A percentile compares a stretch with the other conserved stretches of the same genome.
Conservation (phyloP, 2,797 vertebrate genomes). For the Pangasius mekongensis region DNA sequence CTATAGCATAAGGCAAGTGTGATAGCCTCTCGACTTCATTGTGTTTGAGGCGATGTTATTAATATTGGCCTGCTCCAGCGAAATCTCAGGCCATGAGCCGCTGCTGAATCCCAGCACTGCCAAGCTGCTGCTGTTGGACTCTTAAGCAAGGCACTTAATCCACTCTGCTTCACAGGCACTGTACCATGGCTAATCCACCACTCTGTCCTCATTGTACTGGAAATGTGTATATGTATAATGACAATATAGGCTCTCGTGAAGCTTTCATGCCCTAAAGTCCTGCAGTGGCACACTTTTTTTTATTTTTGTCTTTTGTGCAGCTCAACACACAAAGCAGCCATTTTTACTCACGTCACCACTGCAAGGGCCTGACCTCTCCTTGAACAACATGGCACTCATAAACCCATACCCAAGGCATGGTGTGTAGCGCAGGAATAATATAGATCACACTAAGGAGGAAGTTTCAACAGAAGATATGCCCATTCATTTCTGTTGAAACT, state of each 20-base stretch:
- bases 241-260: background rate
- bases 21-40: background rate
- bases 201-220: background rate
- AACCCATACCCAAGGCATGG: background rate
- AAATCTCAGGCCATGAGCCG: background rate
- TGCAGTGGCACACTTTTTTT: background rate
- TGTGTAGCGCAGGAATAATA: background rate
- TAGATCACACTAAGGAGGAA: background rate
- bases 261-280: background rate
- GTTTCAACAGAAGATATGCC: background rate
- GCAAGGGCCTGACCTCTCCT: background rate
- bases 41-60: background rate
- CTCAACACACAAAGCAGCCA: background rate
- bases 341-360: background rate
- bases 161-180: background rate
- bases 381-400: background rate
- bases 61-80: background rate
- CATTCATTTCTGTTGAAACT: background rate
- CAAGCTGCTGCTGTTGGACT: background rate
- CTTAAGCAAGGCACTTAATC: background rate
- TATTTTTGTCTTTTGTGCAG: background rate
- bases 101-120: background rate
- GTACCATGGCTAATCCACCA: slow-evolving; percentile 7
- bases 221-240: background rate
- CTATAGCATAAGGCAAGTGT: background rate